A percentile compares a stretch with the other conserved stretches of the same genome.
Conservation (phyloP, 2,113 vertebrate genomes). For the Paedocypris sp. region DNA sequence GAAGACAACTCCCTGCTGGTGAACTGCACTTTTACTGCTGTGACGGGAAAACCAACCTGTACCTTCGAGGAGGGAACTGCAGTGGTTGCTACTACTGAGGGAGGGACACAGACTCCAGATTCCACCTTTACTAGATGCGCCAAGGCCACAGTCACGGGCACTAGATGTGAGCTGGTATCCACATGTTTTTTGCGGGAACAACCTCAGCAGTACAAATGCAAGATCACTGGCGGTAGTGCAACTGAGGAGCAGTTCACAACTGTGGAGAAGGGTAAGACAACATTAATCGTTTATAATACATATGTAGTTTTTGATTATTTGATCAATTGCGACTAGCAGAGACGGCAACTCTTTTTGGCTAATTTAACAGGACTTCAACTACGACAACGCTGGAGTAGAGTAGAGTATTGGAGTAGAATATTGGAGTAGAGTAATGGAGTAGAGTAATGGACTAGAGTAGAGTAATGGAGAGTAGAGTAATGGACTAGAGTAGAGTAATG, state of each 20-base stretch:
- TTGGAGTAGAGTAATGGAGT: no score
- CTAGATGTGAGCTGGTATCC: constrained; percentile 46
- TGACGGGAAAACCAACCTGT: constrained; percentile 36
- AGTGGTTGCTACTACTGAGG: constrained; percentile 50
- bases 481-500: no score
- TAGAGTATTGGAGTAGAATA: no score
- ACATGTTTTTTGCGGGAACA: constrained; percentile 42
- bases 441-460: no score
- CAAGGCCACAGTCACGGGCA: constrained; percentile 27
- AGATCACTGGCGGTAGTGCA: constrained; percentile 31
- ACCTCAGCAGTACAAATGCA: constrained; percentile 50
- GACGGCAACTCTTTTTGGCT: no score
- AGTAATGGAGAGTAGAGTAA: no score
- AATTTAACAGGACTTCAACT: no score
- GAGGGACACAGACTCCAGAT: constrained; percentile 33
- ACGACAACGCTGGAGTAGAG: no score
- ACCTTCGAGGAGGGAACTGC: constrained; percentile 43
- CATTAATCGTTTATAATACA: not conserved
- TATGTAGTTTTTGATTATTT: no score
- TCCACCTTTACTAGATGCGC: constrained; percentile 45
- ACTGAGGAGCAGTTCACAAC: constrained; percentile 5
- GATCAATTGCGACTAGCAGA: no score
- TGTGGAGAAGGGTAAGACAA: constrained; percentile 55
- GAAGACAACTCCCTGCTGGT: constrained; percentile 48
- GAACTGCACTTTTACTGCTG: constrained; percentile 47